Base-by-base conservation (phyloP, 2,113 vertebrate genomes). In the Brachyhypopomus occidentalis region DNA sequence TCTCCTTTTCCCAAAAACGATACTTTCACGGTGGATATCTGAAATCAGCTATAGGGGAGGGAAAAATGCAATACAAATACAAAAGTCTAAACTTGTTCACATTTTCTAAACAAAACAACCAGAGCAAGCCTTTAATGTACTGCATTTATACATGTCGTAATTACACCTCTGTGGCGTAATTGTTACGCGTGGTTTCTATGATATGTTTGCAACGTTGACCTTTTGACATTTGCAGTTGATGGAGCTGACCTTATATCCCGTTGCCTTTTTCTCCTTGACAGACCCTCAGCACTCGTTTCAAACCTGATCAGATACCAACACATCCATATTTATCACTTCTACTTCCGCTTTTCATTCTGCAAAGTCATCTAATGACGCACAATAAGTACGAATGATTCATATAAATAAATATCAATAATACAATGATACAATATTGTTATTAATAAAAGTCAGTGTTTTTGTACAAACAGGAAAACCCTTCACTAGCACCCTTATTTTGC, bases 361-460 rank as follows among this genome's bases (percentile, higher is more conserved):
- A 69, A 77, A 60, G 59, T 67, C 81, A 81, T 84, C 82, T 75
- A 89, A 87, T 22, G 72, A 86, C 85, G 81, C 73, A 73, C 80
- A 76, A 77, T 83, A 80, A 83, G 86, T 85, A 90, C 84, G 82
- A 86, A 86, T 81, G 72, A 87, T 87, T 87, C 23, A 64, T 91
- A 91, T 90, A 91, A 93, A 94, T 93, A 93, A 94, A 93, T 91
- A 92, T 87, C 76, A 82, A 81, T 82, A 86, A 71, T 82, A 86
- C 80, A 84, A 86, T 80, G 73, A 78, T 89, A 89, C 83, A 82
- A 80, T 83, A 81, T 82, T 9, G 67, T 86, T 87, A 88, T 86
- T 91, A 91, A 82, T 86, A 88, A 89, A 89, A 90, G 78, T 90
- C 89, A 88, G 90, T 90, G 89, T 91, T 83, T 82, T 75, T 81